Base-by-base conservation (phyloP, 2,113 vertebrate genomes). In the Harpagus bidentatus region DNA sequence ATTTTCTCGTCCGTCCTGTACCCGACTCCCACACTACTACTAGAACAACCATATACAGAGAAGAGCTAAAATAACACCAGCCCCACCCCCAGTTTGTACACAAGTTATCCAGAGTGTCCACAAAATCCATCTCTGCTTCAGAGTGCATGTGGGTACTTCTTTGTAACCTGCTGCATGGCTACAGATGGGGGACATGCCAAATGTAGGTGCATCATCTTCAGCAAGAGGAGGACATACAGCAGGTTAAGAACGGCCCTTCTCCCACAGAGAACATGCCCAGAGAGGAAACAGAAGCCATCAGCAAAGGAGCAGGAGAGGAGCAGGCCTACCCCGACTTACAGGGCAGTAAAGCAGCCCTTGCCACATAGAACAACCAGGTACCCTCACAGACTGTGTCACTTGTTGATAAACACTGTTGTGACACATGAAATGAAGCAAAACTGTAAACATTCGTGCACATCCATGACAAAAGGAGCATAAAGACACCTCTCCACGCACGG, bases 241-340 rank as follows among this genome's bases (percentile, higher is more conserved):
- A 0, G 48, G 16, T 22, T 73, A 67, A 70, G 34, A 73, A 55
- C 3, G 4, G 70, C 45, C 67, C 20, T 47, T 61, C 13, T 87
- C 42, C 70, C 65, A 9, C 48, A 47, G 29, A 63, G 36, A 71
- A 14, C 0, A 0, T 10, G 17, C 43, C 48, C 0, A 0, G 25
- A 48, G 26, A 42, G 42, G 47, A 85, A 59, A 31, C 23, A 2
- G 5, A 55, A 77, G 45, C 62, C 19, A 3, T 7, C 21, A 29
- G 72, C 36, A 63, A 9, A 89, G 72, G 59, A 63, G 81, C 36
- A 62, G 50, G 32, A 53, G 61, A 59, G 18, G 40, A 43, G 21
- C 69, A 74, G 65, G 16, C 62, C 36, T 3, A 9, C 82, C 29
- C 25, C 0, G 0, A 25, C 13, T 13, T 32, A 17, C 15, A 1